Evolutionary conservation across 2,113 vertebrate genomes (phyloP).

Genomic region (Tauraco erythrolophus): DNA sequence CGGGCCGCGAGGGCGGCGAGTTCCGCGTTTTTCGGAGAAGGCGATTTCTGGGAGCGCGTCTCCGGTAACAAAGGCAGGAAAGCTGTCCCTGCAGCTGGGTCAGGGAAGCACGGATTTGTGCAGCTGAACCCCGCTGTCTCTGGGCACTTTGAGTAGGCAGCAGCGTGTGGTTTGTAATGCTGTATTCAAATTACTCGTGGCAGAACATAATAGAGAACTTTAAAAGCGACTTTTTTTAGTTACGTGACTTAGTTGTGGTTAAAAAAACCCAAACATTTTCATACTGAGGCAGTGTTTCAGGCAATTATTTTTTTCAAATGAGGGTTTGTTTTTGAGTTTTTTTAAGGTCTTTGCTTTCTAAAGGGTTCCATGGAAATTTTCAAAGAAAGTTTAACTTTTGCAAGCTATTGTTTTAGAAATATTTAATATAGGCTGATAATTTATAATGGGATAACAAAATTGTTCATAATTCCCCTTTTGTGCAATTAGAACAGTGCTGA

Average conservation of each 20-base stretch:
- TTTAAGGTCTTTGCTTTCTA: not conserved
- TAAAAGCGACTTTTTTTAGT: not conserved
- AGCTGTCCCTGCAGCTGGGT: not conserved
- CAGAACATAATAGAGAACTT: not conserved
- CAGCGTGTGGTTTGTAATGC: not conserved
- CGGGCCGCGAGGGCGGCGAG: rapidly evolving
- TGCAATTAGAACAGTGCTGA: not conserved
- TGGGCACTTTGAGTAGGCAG: not conserved
- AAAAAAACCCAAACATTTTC: not conserved
- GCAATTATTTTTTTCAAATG: not conserved
- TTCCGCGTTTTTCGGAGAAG: rapidly evolving
- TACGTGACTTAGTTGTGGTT: not conserved
- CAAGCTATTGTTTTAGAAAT: not conserved
- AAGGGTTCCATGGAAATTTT: not conserved
- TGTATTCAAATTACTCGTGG: rapidly evolving
- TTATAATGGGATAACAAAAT: not conserved
- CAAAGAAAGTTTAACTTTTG: not conserved
- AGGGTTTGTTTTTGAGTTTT: too few species aligned
- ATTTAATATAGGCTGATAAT: not conserved
- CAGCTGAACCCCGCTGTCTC: rapidly evolving
- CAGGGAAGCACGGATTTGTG: rapidly evolving
- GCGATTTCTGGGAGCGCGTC: rapidly evolving
- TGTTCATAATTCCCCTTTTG: not conserved
- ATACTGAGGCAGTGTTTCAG: not conserved
- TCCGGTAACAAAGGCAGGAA: rapidly evolving